Conservation (phyloP, 2,113 vertebrate genomes). For the Dendrocopos noguchii region DNA sequence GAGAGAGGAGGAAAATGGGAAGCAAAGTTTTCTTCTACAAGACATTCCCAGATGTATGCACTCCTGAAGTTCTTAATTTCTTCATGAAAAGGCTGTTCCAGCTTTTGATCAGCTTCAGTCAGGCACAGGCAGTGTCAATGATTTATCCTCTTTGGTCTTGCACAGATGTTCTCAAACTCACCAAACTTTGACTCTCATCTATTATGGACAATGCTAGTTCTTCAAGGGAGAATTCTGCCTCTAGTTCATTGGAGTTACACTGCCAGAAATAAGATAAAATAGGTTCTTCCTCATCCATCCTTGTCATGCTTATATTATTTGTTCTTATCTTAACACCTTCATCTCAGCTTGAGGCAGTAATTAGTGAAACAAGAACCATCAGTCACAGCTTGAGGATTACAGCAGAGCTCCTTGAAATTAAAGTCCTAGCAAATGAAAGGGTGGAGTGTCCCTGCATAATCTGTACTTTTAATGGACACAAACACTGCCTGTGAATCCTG, state of each 20-base stretch:
- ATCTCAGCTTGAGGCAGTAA: slow-evolving; percentile 3
- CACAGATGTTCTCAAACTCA: neutral
- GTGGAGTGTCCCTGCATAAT: neutral
- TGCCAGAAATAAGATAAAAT: slow-evolving; percentile 28
- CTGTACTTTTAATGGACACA: neutral
- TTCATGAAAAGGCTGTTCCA: neutral
- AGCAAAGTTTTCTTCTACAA: neutral
- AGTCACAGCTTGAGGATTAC: neutral
- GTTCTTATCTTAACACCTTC: slow-evolving; percentile 42
- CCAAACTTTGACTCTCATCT: neutral
- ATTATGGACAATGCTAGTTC: slow-evolving; percentile 9
- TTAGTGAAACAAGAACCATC: slow-evolving; percentile 17
- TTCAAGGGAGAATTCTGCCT: slow-evolving; percentile 33
- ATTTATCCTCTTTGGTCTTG: neutral
- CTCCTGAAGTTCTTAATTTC: neutral
- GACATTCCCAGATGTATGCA: neutral
- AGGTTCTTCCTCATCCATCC: neutral
- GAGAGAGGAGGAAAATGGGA: neutral
- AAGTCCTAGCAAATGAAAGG: neutral
- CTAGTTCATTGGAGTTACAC: neutral
- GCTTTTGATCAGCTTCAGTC: slow-evolving; percentile 8
- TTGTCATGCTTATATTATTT: slow-evolving; percentile 5
- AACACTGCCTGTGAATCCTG: neutral
- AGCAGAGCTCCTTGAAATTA: neutral
- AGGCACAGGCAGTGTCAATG: neutral